Conservation (phyloP, 2,888 invertebrate genomes). For the Himalopsyche anomala region DNA sequence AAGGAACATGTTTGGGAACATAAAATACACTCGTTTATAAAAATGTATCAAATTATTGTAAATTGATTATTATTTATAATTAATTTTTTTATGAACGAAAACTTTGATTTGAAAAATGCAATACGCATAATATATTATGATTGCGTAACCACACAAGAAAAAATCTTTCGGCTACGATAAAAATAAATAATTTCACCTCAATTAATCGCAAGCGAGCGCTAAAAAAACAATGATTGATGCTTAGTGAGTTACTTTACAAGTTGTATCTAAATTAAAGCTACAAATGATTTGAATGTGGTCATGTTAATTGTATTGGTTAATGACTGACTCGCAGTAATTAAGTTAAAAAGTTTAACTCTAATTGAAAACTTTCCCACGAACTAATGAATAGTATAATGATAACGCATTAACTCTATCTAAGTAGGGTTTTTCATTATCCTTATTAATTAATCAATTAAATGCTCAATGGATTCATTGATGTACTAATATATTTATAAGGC, state of each 20-base stretch:
- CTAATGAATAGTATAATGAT: conserved; percentile 37
- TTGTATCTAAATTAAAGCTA: not conserved
- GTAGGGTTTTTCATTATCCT: not conserved
- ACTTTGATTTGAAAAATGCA: no score
- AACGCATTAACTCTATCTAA: not conserved
- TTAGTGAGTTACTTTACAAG: not conserved
- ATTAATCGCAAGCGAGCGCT: no score
- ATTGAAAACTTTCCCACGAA: conserved; percentile 33
- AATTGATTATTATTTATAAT: no score
- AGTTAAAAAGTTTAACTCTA: conserved; percentile 35
- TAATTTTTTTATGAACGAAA: no score
- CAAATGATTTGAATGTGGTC: not conserved
- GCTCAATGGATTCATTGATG: not conserved
- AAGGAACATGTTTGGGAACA: no score
- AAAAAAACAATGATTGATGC: no score
- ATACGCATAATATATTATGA: no score
- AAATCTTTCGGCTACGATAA: no score
- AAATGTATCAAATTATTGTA: no score
- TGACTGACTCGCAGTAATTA: conserved; percentile 20
- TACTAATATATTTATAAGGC: not conserved
- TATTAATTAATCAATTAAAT: conserved; percentile 28
- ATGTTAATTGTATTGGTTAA: conserved; percentile 35
- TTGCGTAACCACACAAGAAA: no score
- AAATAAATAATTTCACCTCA: no score
- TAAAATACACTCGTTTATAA: no score